phyloP scores from a whole-genome alignment of 2,888 invertebrate genomes.

The Antitype chi region DNA sequence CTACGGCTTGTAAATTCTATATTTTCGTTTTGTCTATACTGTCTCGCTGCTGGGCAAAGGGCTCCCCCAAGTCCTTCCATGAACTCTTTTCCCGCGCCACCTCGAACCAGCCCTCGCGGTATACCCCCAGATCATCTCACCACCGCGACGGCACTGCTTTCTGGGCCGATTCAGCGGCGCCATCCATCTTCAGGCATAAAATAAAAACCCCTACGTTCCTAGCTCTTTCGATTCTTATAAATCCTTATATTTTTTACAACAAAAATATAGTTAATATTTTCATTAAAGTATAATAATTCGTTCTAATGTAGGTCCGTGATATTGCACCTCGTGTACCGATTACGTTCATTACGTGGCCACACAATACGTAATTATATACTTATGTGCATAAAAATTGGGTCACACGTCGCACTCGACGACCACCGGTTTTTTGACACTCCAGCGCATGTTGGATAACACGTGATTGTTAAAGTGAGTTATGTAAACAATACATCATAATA shows the following conservation, averaged over 20 bases:
- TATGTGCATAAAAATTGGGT: conserved; percentile 81
- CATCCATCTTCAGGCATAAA: no score
- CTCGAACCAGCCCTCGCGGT: no score
- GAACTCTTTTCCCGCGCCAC: no score
- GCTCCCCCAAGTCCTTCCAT: no score
- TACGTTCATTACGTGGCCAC: conserved; percentile 74
- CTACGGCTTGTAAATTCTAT: no score
- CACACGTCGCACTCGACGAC: conserved; percentile 70
- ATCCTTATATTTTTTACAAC: neutral
- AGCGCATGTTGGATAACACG: conserved; percentile 53
- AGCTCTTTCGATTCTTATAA: no score
- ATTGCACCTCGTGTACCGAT: conserved; percentile 40
- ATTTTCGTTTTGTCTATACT: no score
- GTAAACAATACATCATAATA: conserved; percentile 36
- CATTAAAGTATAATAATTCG: neutral
- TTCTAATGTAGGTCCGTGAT: neutral
- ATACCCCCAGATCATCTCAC: no score
- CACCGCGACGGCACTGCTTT: no score
- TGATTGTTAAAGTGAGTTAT: conserved; percentile 27
- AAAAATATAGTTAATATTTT: neutral
- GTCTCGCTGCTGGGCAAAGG: no score
- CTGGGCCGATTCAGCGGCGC: no score
- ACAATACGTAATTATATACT: conserved; percentile 69
- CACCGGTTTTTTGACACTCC: conserved; percentile 66
- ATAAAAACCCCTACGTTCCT: no score